Conservation (phyloP, 2,113 vertebrate species). For the Pangasianodon hypophthalmus region DNA sequence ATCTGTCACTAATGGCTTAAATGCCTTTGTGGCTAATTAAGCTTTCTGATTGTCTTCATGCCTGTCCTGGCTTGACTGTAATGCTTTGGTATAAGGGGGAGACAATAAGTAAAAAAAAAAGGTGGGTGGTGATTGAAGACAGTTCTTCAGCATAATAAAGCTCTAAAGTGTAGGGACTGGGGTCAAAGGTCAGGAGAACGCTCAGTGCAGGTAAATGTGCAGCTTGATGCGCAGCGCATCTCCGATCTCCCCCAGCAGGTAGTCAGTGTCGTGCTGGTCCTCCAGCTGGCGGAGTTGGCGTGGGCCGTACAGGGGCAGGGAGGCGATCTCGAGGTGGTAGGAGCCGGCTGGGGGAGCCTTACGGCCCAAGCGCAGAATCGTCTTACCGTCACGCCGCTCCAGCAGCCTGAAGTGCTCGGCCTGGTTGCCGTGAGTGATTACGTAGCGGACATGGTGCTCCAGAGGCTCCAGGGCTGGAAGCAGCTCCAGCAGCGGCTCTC, state of each 20-base stretch:
- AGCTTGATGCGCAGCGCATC: slow-evolving; percentile 86
- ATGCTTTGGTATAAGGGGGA: slow-evolving; percentile 46
- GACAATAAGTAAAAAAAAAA: slow-evolving; percentile 44
- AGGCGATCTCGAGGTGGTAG: slow-evolving; percentile 85
- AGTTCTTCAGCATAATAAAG: slow-evolving; percentile 68
- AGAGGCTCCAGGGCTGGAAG: slow-evolving; percentile 82
- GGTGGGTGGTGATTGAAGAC: slow-evolving; percentile 69
- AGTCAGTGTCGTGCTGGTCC: slow-evolving; percentile 81
- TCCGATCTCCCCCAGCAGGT: slow-evolving; percentile 81
- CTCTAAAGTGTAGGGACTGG: slow-evolving; percentile 59
- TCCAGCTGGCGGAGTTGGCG: slow-evolving; percentile 77
- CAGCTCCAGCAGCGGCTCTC: slow-evolving; percentile 86
- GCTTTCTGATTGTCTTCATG: slow-evolving; percentile 43
- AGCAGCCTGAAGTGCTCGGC: slow-evolving; percentile 83
- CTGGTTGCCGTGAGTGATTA: slow-evolving; percentile 81
- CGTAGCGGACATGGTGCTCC: slow-evolving; percentile 80
- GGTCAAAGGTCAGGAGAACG: slow-evolving; percentile 53
- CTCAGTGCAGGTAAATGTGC: slow-evolving; percentile 87
- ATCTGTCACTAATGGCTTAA: slow-evolving; percentile 17
- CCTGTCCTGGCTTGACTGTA: slow-evolving; percentile 61
- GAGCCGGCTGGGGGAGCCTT: slow-evolving; percentile 74
- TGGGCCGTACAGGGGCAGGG: slow-evolving; percentile 78
- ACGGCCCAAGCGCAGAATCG: slow-evolving; percentile 79
- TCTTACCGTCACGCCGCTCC: slow-evolving; percentile 81
- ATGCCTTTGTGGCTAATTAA: slow-evolving; percentile 9